Evolutionary conservation across 1,140 invertebrate genomes (phyloP).

Genomic region (Cataglyphis hispanica): DNA sequence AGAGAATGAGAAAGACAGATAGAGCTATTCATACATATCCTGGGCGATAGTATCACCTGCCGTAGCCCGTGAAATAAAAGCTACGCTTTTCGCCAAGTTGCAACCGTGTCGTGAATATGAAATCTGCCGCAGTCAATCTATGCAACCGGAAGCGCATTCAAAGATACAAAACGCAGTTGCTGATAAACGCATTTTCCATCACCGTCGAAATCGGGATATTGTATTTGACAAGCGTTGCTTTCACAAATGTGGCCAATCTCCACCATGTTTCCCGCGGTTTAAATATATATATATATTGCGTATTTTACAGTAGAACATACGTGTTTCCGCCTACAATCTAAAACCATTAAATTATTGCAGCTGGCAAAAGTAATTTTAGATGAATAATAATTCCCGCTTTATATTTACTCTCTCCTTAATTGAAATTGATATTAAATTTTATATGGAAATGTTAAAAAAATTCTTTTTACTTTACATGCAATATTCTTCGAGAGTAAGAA

Average conservation of each 20-base stretch:
- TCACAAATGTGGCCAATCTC: slow-evolving; percentile 12
- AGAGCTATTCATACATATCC: slow-evolving; percentile 42
- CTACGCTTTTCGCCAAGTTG: background rate
- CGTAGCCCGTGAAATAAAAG: slow-evolving; percentile 34
- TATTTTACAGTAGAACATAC: background rate
- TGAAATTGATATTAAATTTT: background rate
- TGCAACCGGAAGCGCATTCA: background rate
- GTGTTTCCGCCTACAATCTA: background rate
- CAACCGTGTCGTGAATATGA: slow-evolving; percentile 35
- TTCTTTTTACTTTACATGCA: background rate
- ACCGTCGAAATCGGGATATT: slow-evolving; percentile 7
- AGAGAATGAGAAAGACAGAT: slow-evolving; percentile 25
- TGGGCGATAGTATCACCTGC: slow-evolving; percentile 19
- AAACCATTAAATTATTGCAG: background rate
- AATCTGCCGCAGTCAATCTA: slow-evolving; percentile 19
- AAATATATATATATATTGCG: too few relatives aligned
- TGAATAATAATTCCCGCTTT: background rate
- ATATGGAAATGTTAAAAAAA: background rate
- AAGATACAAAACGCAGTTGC: slow-evolving; percentile 30
- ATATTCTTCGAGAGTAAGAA: background rate
- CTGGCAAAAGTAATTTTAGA: background rate
- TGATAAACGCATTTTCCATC: slow-evolving; percentile 47
- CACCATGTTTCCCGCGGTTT: background rate
- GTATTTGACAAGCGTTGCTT: slow-evolving; percentile 38
- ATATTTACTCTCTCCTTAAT: background rate